Percentiles rank a stretch among this genome's conserved stretches.
phyloP scores from a whole-genome alignment of 2,888 invertebrate species.

The Melikaiella ostensackeni region DNA sequence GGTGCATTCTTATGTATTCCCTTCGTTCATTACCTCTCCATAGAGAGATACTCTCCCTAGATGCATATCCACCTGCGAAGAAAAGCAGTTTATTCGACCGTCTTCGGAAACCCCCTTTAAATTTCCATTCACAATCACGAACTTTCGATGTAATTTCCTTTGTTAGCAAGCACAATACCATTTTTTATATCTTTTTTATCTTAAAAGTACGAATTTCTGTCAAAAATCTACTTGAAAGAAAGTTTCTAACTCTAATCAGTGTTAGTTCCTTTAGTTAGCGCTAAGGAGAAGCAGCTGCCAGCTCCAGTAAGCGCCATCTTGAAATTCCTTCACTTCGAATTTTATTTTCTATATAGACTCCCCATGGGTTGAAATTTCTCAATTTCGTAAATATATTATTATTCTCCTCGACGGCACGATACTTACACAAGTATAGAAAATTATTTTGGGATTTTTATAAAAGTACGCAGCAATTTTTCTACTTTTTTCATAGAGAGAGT shows the following conservation, averaged over 20 bases:
- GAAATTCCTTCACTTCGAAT: not conserved
- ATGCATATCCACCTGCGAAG: not conserved
- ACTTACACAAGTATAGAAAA: not conserved
- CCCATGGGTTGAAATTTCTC: not conserved
- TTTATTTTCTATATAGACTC: not conserved
- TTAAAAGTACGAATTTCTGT: too few species aligned
- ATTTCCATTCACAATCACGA: not conserved
- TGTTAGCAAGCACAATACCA: not conserved
- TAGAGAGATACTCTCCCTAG: slow-evolving; percentile 10
- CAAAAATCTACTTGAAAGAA: too few species aligned
- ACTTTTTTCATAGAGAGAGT: not conserved
- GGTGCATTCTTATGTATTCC: slow-evolving; percentile 50
- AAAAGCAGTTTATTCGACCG: slow-evolving; percentile 10
- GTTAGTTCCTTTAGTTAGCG: too few species aligned
- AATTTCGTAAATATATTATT: not conserved
- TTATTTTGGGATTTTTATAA: too few species aligned
- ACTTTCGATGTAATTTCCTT: not conserved
- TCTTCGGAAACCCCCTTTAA: not conserved
- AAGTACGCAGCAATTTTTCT: not conserved
- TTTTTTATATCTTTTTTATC: too few species aligned
- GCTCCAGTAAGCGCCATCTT: not conserved
- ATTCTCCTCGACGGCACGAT: not conserved
- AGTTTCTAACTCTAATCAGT: too few species aligned
- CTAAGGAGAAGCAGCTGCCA: not conserved
- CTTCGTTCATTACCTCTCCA: slow-evolving; percentile 40